Base-by-base conservation (phyloP, 2,888 invertebrate genomes). In the Dryocosmus kuriphilus region DNA sequence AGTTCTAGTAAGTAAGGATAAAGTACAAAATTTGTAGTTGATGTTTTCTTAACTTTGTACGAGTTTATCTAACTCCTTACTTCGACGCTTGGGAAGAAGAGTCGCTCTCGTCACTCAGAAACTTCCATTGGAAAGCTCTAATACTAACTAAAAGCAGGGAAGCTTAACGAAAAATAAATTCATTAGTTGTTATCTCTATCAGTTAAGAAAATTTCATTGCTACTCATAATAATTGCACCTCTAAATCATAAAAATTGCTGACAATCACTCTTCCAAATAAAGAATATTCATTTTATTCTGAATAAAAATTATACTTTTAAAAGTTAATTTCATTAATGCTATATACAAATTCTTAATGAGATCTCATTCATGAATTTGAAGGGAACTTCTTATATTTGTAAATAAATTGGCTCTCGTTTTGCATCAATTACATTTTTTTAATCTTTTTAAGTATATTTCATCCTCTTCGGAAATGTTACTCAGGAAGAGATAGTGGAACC, bases 11-110 rank as follows among this genome's bases (percentile, higher is more conserved):
- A 51, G 51, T 51, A n/a, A 19, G 7, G n/a, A n/a, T 51, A n/a
- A 51, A n/a, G n/a, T 51, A 7, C 8, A 8, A n/a, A 51, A 51
- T 51, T n/a, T 51, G 8, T 19, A 8, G 51, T n/a, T n/a, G 51
- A n/a, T 3, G 19, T 16, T 51, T 51, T 51, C 51, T n/a, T 8
- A 51, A 51, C 51, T 51, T 51, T n/a, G 3, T 8, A 51, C 51
- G n/a, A 51, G 51, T 51, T 51, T n/a, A 51, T 51, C 51, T n/a
- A n/a, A 51, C n/a, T 51, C 51, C 8, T n/a, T 51, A 51, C 51
- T 51, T 51, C n/a, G 51, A 51, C n/a, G n/a, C 51, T n/a, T 51
- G 1, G n/a, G n/a, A n/a, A 51, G 8, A n/a, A 51, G 7, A 51
- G 2, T 8, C 8, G n/a, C n/a, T 51, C 8, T n/a, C n/a, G 8